Percentiles rank a stretch among this genome's conserved stretches.
These are phyloP conservation scores for Cuniculus paca DNA, from an alignment of 2,797 vertebrate genomes.

Conservation along the genomic window DNA sequence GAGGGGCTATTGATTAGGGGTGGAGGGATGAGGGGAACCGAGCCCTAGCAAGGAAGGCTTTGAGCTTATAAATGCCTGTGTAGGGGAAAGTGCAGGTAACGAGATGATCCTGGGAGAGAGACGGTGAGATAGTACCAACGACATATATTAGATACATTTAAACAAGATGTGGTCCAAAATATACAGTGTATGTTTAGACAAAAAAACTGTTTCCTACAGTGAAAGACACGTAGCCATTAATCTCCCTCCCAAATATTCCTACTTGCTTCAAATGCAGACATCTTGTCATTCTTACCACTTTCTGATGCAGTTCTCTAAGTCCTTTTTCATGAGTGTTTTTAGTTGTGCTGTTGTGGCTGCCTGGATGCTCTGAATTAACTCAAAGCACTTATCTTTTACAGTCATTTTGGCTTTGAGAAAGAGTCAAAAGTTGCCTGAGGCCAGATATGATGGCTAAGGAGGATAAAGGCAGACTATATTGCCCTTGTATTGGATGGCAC, in stretches of 20 bases:
- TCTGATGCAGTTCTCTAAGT: neutral
- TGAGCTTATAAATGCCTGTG: neutral
- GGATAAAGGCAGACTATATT: neutral
- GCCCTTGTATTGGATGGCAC: neutral
- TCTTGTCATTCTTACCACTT: neutral
- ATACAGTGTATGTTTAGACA: neutral
- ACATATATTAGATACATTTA: neutral
- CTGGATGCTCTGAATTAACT: no score
- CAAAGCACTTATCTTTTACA: neutral
- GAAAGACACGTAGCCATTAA: neutral
- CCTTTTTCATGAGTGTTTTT: neutral
- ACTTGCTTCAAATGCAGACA: neutral
- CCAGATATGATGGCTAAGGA: neutral
- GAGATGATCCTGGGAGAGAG: neutral
- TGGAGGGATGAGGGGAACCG: neutral
- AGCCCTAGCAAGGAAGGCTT: neutral
- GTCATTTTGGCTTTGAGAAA: neutral
- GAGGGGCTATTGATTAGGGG: neutral
- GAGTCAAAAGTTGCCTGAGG: neutral
- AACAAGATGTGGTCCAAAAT: neutral
- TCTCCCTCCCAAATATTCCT: neutral
- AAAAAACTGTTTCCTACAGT: neutral
- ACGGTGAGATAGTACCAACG: neutral
- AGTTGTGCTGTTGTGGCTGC: neutral
- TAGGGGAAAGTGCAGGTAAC: neutral